A percentile compares a stretch with the other conserved stretches of the same genome.
Evolutionary conservation across 2,113 vertebrate species (phyloP).

Genomic region (Boulengeromyrus knoepffleri): DNA sequence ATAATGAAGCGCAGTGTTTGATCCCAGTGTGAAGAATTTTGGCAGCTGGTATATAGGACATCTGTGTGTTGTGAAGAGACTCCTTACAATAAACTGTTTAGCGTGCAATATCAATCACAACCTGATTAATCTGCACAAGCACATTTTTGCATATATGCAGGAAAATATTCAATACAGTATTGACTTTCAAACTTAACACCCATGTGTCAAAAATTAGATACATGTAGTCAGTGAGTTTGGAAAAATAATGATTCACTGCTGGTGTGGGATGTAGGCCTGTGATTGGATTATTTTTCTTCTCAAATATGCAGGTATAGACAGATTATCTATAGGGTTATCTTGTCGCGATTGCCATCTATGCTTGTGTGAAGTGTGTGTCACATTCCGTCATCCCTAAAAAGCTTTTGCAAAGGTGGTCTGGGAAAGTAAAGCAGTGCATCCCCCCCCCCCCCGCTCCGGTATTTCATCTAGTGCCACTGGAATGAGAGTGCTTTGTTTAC

Average conservation of each 20-base stretch:
- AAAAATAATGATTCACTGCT: not conserved
- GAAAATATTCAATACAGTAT: not conserved
- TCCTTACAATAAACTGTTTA: not conserved
- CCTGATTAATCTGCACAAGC: not conserved
- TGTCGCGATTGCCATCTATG: not conserved
- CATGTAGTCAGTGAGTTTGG: not conserved
- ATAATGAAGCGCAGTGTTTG: not conserved
- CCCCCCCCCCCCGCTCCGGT: not conserved
- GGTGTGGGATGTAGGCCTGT: not conserved
- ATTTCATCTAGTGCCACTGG: not conserved
- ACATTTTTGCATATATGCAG: not conserved
- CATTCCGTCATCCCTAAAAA: not conserved
- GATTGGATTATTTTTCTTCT: not conserved
- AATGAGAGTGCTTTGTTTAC: constrained; percentile 8
- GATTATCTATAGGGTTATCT: too few relatives aligned
- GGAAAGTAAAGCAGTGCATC: not conserved
- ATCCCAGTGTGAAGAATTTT: not conserved
- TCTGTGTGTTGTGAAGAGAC: not conserved
- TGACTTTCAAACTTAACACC: not conserved
- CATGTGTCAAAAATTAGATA: not conserved
- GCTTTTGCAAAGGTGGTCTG: not conserved
- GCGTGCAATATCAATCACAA: not conserved
- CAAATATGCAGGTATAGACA: not conserved
- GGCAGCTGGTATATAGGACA: not conserved
- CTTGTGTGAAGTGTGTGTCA: not conserved